Conservation (phyloP, 2,888 invertebrate genomes). For the Melanostoma mellinum region DNA sequence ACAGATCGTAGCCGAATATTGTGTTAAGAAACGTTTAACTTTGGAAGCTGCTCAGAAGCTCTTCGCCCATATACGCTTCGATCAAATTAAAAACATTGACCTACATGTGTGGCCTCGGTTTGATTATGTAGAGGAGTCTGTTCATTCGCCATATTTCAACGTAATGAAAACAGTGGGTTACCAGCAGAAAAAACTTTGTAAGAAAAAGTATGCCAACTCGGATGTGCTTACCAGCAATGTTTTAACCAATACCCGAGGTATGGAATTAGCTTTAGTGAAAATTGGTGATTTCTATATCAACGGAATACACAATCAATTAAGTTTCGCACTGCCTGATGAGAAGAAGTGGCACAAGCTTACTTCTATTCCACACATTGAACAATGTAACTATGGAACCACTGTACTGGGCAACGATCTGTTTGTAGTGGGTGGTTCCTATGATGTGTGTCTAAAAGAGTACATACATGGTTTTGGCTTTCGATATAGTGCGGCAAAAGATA, state of each 20-base stretch:
- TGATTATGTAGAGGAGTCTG: conserved; percentile 33
- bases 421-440: conserved; percentile 88
- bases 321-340: conserved; percentile 84
- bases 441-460: conserved; percentile 86
- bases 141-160: conserved; percentile 47
- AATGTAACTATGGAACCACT: conserved; percentile 88
- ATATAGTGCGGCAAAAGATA: conserved; percentile 85
- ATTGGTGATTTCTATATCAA: conserved; percentile 87
- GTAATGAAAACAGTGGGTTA: conserved; percentile 40
- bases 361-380: conserved; percentile 88
- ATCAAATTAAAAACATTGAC: conserved; percentile 74
- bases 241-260: conserved; percentile 86
- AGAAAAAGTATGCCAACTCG: conserved; percentile 46
- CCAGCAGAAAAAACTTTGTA: conserved; percentile 34
- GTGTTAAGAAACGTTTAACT: conserved; percentile 77
- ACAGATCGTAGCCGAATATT: conserved; percentile 85
- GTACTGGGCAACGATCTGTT: conserved; percentile 87
- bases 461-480: conserved; percentile 89
- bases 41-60: conserved; percentile 73
- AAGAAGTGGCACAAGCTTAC: conserved; percentile 86
- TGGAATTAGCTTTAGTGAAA: conserved; percentile 87
- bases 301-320: conserved; percentile 87
- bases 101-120: conserved; percentile 42
- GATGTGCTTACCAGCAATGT: conserved; percentile 72
- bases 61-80: conserved; percentile 77